phyloP scores from a whole-genome alignment of 1,140 invertebrate genomes.

The Platyura marginata region DNA sequence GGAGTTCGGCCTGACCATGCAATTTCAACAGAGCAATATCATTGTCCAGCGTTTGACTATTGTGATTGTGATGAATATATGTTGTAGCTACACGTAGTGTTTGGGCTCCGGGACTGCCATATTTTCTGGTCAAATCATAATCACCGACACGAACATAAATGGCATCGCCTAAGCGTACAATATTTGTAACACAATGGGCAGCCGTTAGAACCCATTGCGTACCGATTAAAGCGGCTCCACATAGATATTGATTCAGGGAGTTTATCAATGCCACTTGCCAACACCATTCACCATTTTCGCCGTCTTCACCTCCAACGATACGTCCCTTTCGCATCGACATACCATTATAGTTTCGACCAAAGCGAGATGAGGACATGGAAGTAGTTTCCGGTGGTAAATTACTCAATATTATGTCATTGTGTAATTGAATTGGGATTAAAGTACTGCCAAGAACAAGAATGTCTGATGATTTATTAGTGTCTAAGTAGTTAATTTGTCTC shows the following conservation, averaged over 20 bases:
- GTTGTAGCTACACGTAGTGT: constrained; percentile 76
- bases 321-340: constrained; percentile 40
- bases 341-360: not conserved
- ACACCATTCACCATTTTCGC: constrained; percentile 81
- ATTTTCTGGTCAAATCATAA: constrained; percentile 73
- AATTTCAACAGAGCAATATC: constrained; percentile 89
- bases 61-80: constrained; percentile 93
- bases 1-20: constrained; percentile 73
- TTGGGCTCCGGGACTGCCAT: constrained; percentile 72
- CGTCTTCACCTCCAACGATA: constrained; percentile 82
- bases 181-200: constrained; percentile 88
- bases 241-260: constrained; percentile 85
- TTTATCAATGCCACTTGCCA: constrained; percentile 92
- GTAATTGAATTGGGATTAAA: constrained; percentile 28
- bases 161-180: constrained; percentile 73
- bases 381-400: constrained; percentile 8
- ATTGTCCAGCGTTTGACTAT: constrained; percentile 88
- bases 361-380: not conserved
- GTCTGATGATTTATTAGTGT: constrained; percentile 16
- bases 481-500: not conserved
- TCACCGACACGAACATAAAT: constrained; percentile 87
- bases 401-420: constrained; percentile 17
- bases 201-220: constrained; percentile 90
- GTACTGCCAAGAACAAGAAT: constrained; percentile 18
- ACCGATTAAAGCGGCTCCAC: constrained; percentile 84